phyloP scores from a whole-genome alignment of 2,888 invertebrate genomes.

The Scaeva pyrastri region DNA sequence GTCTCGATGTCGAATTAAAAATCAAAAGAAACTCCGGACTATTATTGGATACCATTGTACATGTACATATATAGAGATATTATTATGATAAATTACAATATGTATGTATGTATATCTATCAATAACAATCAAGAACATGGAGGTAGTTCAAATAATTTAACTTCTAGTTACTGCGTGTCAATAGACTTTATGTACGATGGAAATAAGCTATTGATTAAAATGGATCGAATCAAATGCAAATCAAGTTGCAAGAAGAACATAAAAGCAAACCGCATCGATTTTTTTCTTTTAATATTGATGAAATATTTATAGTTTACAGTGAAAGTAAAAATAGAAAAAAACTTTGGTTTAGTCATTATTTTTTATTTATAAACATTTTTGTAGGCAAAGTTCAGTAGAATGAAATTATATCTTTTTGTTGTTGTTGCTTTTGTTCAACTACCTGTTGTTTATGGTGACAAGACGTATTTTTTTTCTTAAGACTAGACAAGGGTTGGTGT shows the following conservation, averaged over 20 bases:
- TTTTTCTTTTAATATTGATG: neutral
- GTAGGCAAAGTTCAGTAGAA: too few relatives aligned
- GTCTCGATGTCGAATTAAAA: neutral
- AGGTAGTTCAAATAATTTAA: constrained; percentile 17
- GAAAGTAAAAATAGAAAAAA: neutral
- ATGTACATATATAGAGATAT: too few relatives aligned
- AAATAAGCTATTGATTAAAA: constrained; percentile 17
- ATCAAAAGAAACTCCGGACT: neutral
- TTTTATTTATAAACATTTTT: too few relatives aligned
- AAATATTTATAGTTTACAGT: constrained; percentile 5
- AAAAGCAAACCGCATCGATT: constrained; percentile 11
- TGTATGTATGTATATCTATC: too few relatives aligned
- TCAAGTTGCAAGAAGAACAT: neutral
- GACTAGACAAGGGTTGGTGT: neutral
- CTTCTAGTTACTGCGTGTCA: neutral
- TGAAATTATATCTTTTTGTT: too few relatives aligned
- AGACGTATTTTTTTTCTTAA: neutral
- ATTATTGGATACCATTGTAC: neutral
- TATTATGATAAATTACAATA: neutral
- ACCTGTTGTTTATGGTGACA: neutral
- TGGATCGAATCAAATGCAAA: constrained; percentile 12
- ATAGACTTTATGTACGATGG: neutral
- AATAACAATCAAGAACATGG: neutral
- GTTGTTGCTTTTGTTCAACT: neutral
- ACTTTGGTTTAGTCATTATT: too few relatives aligned